Percentiles rank a stretch among this genome's conserved stretches.
These are phyloP conservation scores for Gasteruption jaculator DNA, from an alignment of 2,888 invertebrate genomes.

Conservation along the genomic window DNA sequence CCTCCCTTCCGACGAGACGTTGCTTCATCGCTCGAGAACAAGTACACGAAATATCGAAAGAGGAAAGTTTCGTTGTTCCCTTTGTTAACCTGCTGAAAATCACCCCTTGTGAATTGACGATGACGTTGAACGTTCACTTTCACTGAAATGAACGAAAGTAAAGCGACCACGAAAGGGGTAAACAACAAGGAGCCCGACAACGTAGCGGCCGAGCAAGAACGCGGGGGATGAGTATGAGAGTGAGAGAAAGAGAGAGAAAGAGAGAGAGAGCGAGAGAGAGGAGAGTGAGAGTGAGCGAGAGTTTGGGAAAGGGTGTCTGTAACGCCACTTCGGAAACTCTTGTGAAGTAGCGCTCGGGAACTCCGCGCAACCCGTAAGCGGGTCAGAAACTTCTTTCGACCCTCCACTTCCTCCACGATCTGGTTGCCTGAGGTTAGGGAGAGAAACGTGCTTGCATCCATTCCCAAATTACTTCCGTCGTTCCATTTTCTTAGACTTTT, in stretches of 20 bases:
- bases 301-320: conserved; percentile 31
- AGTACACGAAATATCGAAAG: too few relatives aligned
- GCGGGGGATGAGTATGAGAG: conserved; percentile 16
- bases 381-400: conserved; percentile 51
- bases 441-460: conserved; percentile 33
- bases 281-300: conserved; percentile 14
- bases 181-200: conserved; percentile 31
- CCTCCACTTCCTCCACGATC: conserved; percentile 29
- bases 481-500: conserved; percentile 19
- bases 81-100: too few relatives aligned
- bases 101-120: conserved; percentile 21
- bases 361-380: conserved; percentile 45
- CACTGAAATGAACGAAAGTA: conserved; percentile 31
- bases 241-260: conserved; percentile 21
- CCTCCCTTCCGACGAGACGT: too few relatives aligned
- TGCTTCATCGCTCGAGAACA: too few relatives aligned
- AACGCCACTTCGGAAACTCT: conserved; percentile 46
- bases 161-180: conserved; percentile 33
- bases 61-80: too few relatives aligned
- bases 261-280: conserved; percentile 12
- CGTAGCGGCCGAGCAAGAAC: conserved; percentile 21
- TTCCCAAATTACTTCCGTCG: conserved; percentile 13
- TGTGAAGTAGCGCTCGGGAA: conserved; percentile 44
- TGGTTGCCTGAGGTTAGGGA: conserved; percentile 46
- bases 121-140: conserved; percentile 29